These are phyloP conservation scores for Gari tellinella DNA, from an alignment of 2,888 invertebrate genomes.

Conservation along the genomic window DNA sequence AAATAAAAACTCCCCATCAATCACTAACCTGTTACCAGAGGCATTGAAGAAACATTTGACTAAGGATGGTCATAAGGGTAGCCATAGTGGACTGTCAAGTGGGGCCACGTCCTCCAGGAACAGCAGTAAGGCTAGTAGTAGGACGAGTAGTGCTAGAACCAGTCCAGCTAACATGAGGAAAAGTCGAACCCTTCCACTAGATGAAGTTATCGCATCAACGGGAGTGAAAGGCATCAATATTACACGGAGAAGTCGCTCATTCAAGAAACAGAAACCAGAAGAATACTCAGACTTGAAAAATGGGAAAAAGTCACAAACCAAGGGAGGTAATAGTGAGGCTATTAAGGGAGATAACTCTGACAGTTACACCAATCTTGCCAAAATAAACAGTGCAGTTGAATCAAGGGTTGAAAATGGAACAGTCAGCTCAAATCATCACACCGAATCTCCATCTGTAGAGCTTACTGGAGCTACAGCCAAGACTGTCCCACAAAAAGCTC, in stretches of 20 bases:
- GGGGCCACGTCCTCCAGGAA: slow-evolving; percentile 37
- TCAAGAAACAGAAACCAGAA: slow-evolving; percentile 64
- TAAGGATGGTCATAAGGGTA: slow-evolving; percentile 59
- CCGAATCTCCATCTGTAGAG: too few relatives aligned
- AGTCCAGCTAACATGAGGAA: slow-evolving; percentile 57
- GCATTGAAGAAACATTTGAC: slow-evolving; percentile 57
- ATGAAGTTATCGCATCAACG: slow-evolving; percentile 61
- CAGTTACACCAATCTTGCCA: neutral
- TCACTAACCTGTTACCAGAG: slow-evolving; percentile 64
- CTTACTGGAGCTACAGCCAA: too few relatives aligned
- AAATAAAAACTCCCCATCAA: slow-evolving; percentile 52
- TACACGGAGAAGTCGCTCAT: slow-evolving; percentile 73
- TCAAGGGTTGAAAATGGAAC: too few relatives aligned
- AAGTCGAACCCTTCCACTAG: slow-evolving; percentile 50
- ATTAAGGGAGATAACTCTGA: neutral
- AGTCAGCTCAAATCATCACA: too few relatives aligned
- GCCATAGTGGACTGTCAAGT: slow-evolving; percentile 45
- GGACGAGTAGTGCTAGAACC: slow-evolving; percentile 57
- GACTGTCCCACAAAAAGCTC: too few relatives aligned
- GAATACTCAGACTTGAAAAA: neutral
- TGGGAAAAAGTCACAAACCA: neutral
- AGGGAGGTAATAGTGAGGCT: slow-evolving; percentile 1
- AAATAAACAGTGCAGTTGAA: neutral
- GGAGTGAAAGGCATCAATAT: slow-evolving; percentile 72
- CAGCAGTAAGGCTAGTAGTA: slow-evolving; percentile 42